A percentile compares a stretch with the other conserved stretches of the same genome.
These are phyloP conservation scores for Zenarchopterus dispar DNA, from an alignment of 2,797 vertebrate species.

Conservation along the genomic window DNA sequence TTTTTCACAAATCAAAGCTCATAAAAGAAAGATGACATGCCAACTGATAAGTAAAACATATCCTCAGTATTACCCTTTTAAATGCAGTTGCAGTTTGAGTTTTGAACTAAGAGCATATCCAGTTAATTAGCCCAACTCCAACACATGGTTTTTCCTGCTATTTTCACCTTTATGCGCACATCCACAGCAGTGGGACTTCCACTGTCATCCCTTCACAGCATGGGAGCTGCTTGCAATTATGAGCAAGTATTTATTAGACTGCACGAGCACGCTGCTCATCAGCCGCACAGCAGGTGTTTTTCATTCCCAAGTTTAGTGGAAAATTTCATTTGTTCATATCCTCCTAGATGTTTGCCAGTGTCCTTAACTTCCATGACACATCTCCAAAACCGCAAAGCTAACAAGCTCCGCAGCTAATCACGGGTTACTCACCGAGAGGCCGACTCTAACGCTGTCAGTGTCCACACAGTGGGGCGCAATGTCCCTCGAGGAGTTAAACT, in stretches of 20 bases:
- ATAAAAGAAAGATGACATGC: slow-evolving; percentile 8
- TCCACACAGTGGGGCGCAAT: slow-evolving; percentile 35
- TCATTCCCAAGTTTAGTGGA: slow-evolving; percentile 54
- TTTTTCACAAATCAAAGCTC: slow-evolving; percentile 16
- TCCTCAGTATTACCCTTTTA: slow-evolving; percentile 6
- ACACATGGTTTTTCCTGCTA: slow-evolving; percentile 10
- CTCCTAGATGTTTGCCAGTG: slow-evolving; percentile 68
- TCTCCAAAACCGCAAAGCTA: slow-evolving; percentile 43
- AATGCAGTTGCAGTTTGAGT: slow-evolving; percentile 14
- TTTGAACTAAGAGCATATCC: slow-evolving; percentile 14
- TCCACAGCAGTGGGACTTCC: slow-evolving; percentile 36
- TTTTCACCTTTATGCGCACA: slow-evolving; percentile 31
- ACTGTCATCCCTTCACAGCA: slow-evolving; percentile 49
- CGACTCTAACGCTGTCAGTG: slow-evolving; percentile 6
- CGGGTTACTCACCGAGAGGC: slow-evolving; percentile 49
- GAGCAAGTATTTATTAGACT: slow-evolving; percentile 72
- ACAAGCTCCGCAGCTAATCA: slow-evolving; percentile 44
- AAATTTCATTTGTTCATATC: slow-evolving; percentile 61
- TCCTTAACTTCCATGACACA: slow-evolving; percentile 58
- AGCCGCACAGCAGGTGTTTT: slow-evolving; percentile 60
- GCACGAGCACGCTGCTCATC: slow-evolving; percentile 70
- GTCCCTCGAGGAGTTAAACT: slow-evolving; percentile 10
- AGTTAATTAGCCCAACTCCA: slow-evolving; percentile 31
- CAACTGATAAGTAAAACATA: slow-evolving; percentile 19
- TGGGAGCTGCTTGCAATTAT: slow-evolving; percentile 48